phyloP scores from a whole-genome alignment of 2,113 vertebrate genomes.

The Pteropus alecto region DNA sequence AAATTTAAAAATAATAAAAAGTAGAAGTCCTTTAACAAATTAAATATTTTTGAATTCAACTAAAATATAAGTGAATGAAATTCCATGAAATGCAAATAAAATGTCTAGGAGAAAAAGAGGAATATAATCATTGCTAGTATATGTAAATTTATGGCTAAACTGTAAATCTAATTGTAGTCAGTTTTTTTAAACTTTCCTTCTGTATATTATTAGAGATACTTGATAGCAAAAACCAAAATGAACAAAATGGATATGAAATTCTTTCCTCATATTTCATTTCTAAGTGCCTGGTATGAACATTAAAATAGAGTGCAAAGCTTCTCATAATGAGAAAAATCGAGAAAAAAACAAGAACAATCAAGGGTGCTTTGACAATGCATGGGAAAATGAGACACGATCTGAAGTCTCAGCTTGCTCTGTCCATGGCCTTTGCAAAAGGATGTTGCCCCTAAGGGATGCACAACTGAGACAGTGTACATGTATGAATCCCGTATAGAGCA shows the following conservation, averaged over 20 bases:
- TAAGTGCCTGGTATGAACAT: background rate
- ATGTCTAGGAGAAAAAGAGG: background rate
- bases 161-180: background rate
- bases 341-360: background rate
- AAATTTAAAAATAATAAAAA: conserved; percentile 12
- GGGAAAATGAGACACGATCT: background rate
- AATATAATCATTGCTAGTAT: background rate
- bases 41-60: background rate
- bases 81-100: background rate
- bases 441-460: fast-evolving
- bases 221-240: background rate
- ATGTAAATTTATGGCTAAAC: background rate
- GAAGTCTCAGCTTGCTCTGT: background rate
- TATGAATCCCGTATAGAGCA: background rate
- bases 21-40: background rate
- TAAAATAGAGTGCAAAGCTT: background rate
- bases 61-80: background rate
- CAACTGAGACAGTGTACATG: background rate
- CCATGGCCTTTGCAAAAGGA: background rate
- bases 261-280: background rate
- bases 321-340: background rate
- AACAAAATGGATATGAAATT: background rate
- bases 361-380: background rate
- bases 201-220: background rate
- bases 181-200: background rate